phyloP scores from a whole-genome alignment of 2,888 invertebrate genomes.

The Cordilura impudica region DNA sequence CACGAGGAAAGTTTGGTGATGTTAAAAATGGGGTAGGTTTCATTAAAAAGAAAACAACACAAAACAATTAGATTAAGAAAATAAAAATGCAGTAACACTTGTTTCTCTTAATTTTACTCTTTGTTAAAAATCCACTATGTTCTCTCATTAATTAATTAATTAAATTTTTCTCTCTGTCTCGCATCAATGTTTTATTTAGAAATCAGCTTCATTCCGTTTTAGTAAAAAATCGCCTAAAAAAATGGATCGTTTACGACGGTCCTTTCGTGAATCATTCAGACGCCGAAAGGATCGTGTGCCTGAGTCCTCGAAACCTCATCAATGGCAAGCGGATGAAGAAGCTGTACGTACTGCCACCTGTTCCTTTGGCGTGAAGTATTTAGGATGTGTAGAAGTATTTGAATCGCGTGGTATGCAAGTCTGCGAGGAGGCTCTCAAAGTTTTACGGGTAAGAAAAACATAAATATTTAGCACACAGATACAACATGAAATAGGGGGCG shows the following conservation, averaged over 20 bases:
- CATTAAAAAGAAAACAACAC: too few relatives aligned
- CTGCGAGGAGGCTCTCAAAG: slow-evolving; percentile 99
- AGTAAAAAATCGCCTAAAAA: slow-evolving; percentile 84
- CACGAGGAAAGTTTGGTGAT: slow-evolving; percentile 78
- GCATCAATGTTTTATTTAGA: slow-evolving; percentile 76
- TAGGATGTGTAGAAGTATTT: slow-evolving; percentile 99
- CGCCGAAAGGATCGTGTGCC: slow-evolving; percentile 92
- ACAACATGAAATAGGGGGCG: slow-evolving; percentile 55
- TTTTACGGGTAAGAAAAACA: slow-evolving; percentile 88
- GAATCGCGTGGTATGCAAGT: slow-evolving; percentile 99
- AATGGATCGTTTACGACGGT: slow-evolving; percentile 93
- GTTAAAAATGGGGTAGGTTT: slow-evolving; percentile 78
- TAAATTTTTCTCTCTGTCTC: slow-evolving; percentile 21
- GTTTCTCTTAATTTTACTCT: slow-evolving; percentile 67
- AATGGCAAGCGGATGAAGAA: slow-evolving; percentile 98
- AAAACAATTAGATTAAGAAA: too few relatives aligned
- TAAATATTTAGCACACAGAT: not conserved
- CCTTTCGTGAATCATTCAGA: slow-evolving; percentile 95
- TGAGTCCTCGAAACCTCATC: slow-evolving; percentile 96
- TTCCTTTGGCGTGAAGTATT: slow-evolving; percentile 98
- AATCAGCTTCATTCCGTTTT: slow-evolving; percentile 79
- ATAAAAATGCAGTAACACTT: slow-evolving; percentile 67
- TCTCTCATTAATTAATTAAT: slow-evolving; percentile 46
- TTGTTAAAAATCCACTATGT: slow-evolving; percentile 18
- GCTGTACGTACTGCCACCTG: slow-evolving; percentile 97